These are phyloP conservation scores for Formica exsecta DNA, from an alignment of 1,140 invertebrate species.

Conservation along the genomic window DNA sequence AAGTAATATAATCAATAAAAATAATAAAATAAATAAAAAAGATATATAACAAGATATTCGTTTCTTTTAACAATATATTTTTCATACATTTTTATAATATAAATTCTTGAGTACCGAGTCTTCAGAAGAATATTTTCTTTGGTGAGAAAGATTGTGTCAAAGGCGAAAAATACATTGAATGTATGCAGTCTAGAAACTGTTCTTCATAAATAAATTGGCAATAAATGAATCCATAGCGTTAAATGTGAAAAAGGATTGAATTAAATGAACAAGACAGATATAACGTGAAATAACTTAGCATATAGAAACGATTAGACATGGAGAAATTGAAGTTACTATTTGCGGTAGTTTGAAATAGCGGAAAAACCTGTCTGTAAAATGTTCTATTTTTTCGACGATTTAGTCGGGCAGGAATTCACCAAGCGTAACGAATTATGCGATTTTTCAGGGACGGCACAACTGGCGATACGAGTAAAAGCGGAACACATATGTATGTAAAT, in stretches of 20 bases:
- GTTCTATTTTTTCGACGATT: conserved; percentile 46
- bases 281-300: conserved; percentile 30
- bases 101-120: not conserved
- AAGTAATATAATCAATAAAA: no score
- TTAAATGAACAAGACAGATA: not conserved
- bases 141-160: not conserved
- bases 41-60: not conserved
- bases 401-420: conserved; percentile 32
- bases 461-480: conserved; percentile 51
- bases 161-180: not conserved
- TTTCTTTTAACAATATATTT: conserved; percentile 1
- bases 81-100: not conserved
- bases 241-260: not conserved
- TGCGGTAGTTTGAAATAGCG: not conserved
- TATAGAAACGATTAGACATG: not conserved
- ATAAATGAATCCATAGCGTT: not conserved
- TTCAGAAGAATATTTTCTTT: not conserved
- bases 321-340: conserved; percentile 42
- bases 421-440: conserved; percentile 57
- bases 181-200: not conserved
- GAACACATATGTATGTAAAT: conserved; percentile 38
- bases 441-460: conserved; percentile 49
- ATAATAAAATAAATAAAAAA: not conserved
- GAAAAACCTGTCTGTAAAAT: conserved; percentile 2
- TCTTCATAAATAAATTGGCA: not conserved